Evolutionary conservation across 1,140 invertebrate genomes (phyloP).

Genomic region (Asbolus verrucosus): DNA sequence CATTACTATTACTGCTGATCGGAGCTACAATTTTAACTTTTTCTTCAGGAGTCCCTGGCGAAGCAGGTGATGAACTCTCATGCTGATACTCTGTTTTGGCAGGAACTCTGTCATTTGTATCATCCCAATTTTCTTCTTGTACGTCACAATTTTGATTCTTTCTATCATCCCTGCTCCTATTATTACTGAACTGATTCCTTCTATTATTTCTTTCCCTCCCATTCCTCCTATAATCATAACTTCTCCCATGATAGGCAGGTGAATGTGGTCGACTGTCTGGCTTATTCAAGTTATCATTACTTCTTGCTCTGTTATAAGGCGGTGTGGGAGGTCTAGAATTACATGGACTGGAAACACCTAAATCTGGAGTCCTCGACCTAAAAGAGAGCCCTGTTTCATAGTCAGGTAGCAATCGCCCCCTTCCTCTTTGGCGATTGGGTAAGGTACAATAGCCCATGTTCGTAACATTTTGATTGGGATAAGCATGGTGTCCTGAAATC

Average conservation of each 20-base stretch:
- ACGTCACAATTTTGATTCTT: constrained; percentile 33
- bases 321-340: constrained; percentile 64
- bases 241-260: constrained; percentile 38
- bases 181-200: constrained; percentile 1
- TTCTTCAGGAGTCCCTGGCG: constrained; percentile 46
- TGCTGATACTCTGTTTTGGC: constrained; percentile 18
- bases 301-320: constrained; percentile 47
- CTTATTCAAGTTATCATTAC: constrained; percentile 47
- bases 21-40: constrained; percentile 21
- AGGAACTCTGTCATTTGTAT: background rate
- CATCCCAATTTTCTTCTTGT: constrained; percentile 23
- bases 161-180: constrained; percentile 8
- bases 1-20: constrained; percentile 30
- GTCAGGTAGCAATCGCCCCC: constrained; percentile 67
- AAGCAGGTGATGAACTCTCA: constrained; percentile 45
- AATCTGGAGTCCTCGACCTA: constrained; percentile 69
- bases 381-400: constrained; percentile 52
- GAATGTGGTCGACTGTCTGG: constrained; percentile 50
- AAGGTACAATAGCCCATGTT: constrained; percentile 67
- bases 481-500: too few species aligned
- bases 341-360: constrained; percentile 50
- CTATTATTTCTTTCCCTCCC: constrained; percentile 27
- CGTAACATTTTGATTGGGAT: constrained; percentile 4
- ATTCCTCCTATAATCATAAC: constrained; percentile 28
- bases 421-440: constrained; percentile 66